Base-by-base conservation (phyloP, 2,888 invertebrate species). In the Elegia similella region DNA sequence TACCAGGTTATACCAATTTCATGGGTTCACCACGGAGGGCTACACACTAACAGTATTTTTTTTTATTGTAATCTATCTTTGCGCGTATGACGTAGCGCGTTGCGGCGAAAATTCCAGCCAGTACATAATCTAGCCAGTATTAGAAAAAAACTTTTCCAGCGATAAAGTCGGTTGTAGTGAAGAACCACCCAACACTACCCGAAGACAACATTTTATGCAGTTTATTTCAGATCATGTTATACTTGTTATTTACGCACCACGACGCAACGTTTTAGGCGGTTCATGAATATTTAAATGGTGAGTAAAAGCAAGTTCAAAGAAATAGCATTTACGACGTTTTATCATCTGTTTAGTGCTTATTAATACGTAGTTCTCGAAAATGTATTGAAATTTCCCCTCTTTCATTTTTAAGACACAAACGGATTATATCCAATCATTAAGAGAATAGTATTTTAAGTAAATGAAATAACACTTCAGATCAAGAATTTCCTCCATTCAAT, bases 151-250 rank as follows among this genome's bases (percentile, higher is more conserved):
- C n/a, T n/a, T n/a, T 23, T 23, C 23, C 23, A 23, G 23, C 23
- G 23, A 23, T 23, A 23, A 23, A 23, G 5, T 23, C 5, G 23
- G 23, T 23, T 23, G 23, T 23, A 23, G 23, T 23, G 23, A 5
- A 23, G 23, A 23, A 23, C 23, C 23, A 23, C 23, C 23, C 23
- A 5, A 23, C 2, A 5, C 23, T 23, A 23, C 23, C 23, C 23
- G 5, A 50, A 34, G 34, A 50, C 50, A 8, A 32, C 34, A 34
- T 34, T 50, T 34, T 17, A 34, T 16, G 34, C 50, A 32, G 32
- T 48, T 47, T 48, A 32, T 34, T 50, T 50, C 17, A 50, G 50
- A 34, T 34, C 34, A 17, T 34, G 17, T 34, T 50, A 50, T 15
- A 50, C 12, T 16, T 50, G 15, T 48, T 48, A 48, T 32, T 48